Conservation (phyloP, 2,113 vertebrate species). For the Hydropotes inermis region DNA sequence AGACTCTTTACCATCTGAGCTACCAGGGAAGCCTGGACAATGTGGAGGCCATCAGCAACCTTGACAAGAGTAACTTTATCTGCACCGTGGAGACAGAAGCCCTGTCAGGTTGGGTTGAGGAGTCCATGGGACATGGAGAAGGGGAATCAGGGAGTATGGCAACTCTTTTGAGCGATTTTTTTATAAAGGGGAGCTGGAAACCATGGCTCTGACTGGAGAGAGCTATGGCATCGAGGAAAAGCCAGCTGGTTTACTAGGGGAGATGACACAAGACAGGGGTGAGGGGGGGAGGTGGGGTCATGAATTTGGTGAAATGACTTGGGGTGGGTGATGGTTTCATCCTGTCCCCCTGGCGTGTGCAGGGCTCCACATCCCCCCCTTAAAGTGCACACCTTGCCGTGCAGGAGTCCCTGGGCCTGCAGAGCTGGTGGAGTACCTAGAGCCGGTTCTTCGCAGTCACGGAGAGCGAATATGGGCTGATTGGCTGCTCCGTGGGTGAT, state of each 20-base stretch:
- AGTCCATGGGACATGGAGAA: background rate
- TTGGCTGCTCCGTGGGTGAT: background rate
- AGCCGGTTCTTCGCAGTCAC: background rate
- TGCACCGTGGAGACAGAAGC: background rate
- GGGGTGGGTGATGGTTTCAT: background rate
- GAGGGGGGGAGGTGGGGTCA: background rate
- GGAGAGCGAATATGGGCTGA: background rate
- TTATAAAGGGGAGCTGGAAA: background rate
- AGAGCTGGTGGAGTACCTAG: background rate
- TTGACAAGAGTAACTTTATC: background rate
- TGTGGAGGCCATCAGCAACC: background rate
- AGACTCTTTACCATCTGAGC: background rate
- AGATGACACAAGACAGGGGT: background rate
- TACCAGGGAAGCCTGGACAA: background rate
- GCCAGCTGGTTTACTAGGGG: background rate
- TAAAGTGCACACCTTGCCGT: background rate
- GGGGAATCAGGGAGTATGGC: too few relatives aligned
- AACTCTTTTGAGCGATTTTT: background rate
- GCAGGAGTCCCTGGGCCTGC: background rate
- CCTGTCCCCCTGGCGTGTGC: background rate
- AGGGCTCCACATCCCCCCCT: accelerated
- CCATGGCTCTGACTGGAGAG: background rate
- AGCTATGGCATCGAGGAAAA: background rate
- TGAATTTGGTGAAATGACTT: background rate
- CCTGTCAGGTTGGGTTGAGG: too few relatives aligned